A percentile compares a stretch with the other conserved stretches of the same genome.
Evolutionary conservation across 1,140 invertebrate species (phyloP).

Genomic region (Antheraea pernyi): DNA sequence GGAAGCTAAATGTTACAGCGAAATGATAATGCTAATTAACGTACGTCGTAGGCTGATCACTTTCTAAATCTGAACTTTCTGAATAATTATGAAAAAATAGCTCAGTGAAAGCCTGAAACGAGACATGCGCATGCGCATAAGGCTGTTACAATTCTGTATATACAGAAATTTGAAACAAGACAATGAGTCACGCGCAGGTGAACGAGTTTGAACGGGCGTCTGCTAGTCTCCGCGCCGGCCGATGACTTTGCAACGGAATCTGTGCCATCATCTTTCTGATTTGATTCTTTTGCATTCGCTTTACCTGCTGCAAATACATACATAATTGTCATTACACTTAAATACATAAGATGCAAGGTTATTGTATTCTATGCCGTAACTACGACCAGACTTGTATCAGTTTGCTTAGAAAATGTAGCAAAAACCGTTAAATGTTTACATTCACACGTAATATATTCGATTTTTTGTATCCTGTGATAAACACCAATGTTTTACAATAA

Average conservation of each 20-base stretch:
- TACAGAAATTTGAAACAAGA: not conserved
- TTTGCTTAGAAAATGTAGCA: too few relatives aligned
- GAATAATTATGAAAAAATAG: not conserved
- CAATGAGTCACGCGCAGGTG: slow-evolving; percentile 10
- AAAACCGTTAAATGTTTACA: too few relatives aligned
- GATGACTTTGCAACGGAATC: slow-evolving; percentile 19
- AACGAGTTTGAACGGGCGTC: slow-evolving; percentile 14
- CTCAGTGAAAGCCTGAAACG: slow-evolving; percentile 3
- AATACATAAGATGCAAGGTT: too few relatives aligned
- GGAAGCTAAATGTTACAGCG: not conserved
- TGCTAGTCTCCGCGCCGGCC: slow-evolving; percentile 12
- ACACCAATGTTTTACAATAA: too few relatives aligned
- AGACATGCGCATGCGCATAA: not conserved
- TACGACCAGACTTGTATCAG: too few relatives aligned
- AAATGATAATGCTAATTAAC: not conserved
- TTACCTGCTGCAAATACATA: not conserved
- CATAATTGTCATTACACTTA: too few relatives aligned
- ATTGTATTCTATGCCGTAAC: too few relatives aligned
- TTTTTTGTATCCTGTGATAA: too few relatives aligned
- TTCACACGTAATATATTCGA: too few relatives aligned
- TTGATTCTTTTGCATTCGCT: not conserved
- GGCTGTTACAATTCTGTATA: not conserved
- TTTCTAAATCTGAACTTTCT: not conserved
- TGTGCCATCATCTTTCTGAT: slow-evolving; percentile 4
- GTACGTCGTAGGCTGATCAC: not conserved